A percentile compares a stretch with the other conserved stretches of the same genome.
Evolutionary conservation across 2,113 vertebrate genomes (phyloP).

Genomic region (Ochotona princeps): DNA sequence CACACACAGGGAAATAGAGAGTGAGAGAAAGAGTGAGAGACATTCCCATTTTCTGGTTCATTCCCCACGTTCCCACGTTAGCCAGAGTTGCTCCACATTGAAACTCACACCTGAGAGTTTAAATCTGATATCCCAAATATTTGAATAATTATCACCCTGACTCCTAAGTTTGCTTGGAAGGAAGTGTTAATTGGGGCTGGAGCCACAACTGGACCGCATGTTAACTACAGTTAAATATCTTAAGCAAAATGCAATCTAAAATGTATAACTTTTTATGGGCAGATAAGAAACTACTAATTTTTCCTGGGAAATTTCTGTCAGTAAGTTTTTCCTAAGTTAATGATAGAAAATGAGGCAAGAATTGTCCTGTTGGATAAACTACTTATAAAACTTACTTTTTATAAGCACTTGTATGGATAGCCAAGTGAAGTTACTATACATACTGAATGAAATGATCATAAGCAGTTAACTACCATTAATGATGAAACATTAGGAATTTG

Average conservation of each 20-base stretch:
- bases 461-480: background rate
- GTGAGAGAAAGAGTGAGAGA: no score
- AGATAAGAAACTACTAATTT: background rate
- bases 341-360: background rate
- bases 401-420: background rate
- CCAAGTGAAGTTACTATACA: background rate
- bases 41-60: no score
- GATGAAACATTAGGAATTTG: background rate
- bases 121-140: no score
- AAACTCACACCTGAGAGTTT: no score
- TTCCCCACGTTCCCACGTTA: no score
- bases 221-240: no score
- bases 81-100: no score
- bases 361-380: background rate
- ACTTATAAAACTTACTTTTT: background rate
- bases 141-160: no score
- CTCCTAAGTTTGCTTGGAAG: no score
- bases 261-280: background rate
- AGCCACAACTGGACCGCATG: no score
- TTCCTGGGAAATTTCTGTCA: background rate
- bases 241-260: background rate
- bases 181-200: no score
- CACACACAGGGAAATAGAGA: no score
- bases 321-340: background rate
- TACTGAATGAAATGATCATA: background rate